Conservation (phyloP, 1,140 invertebrate genomes). For the Brachionus angularis region DNA sequence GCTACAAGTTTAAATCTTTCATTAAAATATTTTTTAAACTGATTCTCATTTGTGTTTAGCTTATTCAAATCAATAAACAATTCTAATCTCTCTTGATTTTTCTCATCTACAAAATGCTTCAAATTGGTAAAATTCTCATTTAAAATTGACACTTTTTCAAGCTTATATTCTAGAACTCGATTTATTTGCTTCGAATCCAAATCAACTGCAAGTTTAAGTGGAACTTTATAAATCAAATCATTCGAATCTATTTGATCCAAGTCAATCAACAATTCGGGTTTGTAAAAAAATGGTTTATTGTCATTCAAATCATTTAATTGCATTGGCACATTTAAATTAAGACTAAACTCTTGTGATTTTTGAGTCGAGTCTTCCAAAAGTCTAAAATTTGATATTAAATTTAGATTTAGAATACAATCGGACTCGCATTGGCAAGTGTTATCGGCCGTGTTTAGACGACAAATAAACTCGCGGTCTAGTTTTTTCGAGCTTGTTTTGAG, state of each 20-base stretch:
- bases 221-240: neutral
- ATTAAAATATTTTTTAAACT: neutral
- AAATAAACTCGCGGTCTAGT: slow-evolving; percentile 7
- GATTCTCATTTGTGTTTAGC: neutral
- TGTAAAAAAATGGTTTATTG: slow-evolving; percentile 33
- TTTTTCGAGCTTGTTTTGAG: slow-evolving; percentile 16
- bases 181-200: neutral
- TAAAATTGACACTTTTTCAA: slow-evolving; percentile 11
- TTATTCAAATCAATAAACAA: neutral
- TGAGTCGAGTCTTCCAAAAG: neutral
- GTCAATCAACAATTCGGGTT: slow-evolving; percentile 15
- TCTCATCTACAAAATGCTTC: too few relatives aligned
- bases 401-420: slow-evolving; percentile 9
- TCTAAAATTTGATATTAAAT: neutral
- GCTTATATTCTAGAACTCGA: neutral
- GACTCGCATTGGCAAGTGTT: neutral
- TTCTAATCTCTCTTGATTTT: neutral
- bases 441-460: neutral
- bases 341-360: neutral
- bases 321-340: slow-evolving; percentile 15
- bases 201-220: slow-evolving; percentile 1
- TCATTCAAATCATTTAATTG: slow-evolving; percentile 15
- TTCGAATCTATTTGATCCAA: neutral
- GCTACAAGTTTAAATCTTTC: slow-evolving; percentile 7
- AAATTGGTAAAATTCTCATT: neutral